Base-by-base conservation (phyloP, 2,797 vertebrate genomes). In the Cirrhinus molitorella region DNA sequence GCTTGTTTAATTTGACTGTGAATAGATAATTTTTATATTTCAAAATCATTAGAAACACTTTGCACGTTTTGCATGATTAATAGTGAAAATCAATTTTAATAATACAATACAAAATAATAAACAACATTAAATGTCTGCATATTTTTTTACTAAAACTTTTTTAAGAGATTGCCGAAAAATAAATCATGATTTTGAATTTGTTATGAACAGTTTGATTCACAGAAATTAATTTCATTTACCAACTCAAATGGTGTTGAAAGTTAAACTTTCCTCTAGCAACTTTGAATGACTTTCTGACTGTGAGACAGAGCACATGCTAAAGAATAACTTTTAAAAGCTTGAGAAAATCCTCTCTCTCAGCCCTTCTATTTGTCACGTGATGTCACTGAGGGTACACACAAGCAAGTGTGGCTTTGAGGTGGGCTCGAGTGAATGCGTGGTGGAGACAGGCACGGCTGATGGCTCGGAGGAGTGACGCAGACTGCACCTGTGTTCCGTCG, bases 321-420 rank as follows among this genome's bases (percentile, higher is more conserved):
- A 72, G 4, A 61, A 45, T 23, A 34, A 63, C 28, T 49, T 84
- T 53, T 25, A 74, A 49, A 75, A 83, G 47, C 51, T 37, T 34
- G n/a, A 45, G 47, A 85, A 51, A 88, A 47, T 63, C n/a, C 53
- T 59, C 57, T 45, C 17, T 47, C 40, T 31, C 57, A 77, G 57
- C 16, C 17, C 40, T 21, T 17, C n/a, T 4, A 21, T 47, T 59
- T 28, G 6, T 77, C 47, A 80, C 23, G 65, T 68, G 83, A 85
- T 83, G 74, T 71, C 75, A 67, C 73, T 23, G 78, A 84, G 75
- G 55, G 76, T 84, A 80, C 79, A 81, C 37, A 23, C 63, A 28
- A 71, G 83, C 81, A 81, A 86, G 85, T 91, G 91, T 83, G 92
- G 90, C 88, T 93, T 91, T 84, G 81, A 90, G 68, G 85, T 85